Percentiles rank a stretch among this genome's conserved stretches.
phyloP scores from a whole-genome alignment of 2,888 invertebrate species.

The Litoditis marina region DNA sequence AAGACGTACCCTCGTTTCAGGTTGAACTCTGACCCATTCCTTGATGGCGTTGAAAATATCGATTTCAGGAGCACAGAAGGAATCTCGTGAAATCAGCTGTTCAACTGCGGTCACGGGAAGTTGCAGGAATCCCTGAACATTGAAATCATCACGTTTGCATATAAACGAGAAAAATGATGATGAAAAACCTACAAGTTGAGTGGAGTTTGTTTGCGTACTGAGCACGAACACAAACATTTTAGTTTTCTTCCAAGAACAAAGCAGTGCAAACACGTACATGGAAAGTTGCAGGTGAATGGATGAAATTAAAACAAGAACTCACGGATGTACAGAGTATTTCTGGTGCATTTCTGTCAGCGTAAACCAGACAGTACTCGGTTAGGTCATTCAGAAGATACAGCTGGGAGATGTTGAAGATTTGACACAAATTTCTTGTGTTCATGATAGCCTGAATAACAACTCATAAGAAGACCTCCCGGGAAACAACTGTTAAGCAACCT shows the following conservation, averaged over 20 bases:
- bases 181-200: no score
- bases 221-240: no score
- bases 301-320: not conserved
- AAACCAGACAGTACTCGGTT: slow-evolving; percentile 78
- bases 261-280: not conserved
- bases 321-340: slow-evolving; percentile 78
- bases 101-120: slow-evolving; percentile 71
- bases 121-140: slow-evolving; percentile 39
- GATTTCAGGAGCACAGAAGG: slow-evolving; percentile 92
- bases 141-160: no score
- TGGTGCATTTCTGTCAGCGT: slow-evolving; percentile 82
- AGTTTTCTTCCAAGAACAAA: not conserved
- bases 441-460: slow-evolving; percentile 71
- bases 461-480: not conserved
- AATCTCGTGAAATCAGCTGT: slow-evolving; percentile 82
- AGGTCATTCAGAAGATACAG: slow-evolving; percentile 70
- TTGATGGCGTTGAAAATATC: slow-evolving; percentile 87
- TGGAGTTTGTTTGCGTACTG: no score
- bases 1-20: slow-evolving; percentile 8
- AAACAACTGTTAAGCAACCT: no score
- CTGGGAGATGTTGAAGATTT: slow-evolving; percentile 88
- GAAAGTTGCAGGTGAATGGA: not conserved
- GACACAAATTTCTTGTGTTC: slow-evolving; percentile 83
- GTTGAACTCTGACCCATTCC: slow-evolving; percentile 75
- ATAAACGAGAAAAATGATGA: no score